Base-by-base conservation (phyloP, 1,140 invertebrate species). In the Cheumatopsyche charites region DNA sequence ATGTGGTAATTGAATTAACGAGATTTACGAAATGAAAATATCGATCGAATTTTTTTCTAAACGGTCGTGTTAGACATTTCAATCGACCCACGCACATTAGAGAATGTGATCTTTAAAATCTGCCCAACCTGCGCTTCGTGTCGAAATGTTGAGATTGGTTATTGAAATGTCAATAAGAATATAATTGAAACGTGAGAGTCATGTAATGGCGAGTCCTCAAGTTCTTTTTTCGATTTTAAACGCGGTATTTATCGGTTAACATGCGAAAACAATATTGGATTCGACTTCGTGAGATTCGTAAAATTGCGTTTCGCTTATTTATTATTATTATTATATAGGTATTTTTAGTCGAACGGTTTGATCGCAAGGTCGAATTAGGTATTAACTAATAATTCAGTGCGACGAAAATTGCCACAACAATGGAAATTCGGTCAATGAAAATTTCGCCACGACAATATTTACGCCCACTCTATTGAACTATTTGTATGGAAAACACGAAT, bases 341-440 rank as follows among this genome's bases (percentile, higher is more conserved):
- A n/a, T n/a, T n/a, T n/a, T n/a, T n/a, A n/a, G n/a, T 36, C 29
- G 9, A 36, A 36, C 9, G 3, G 29, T 36, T 9, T 36, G 9
- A 7, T 47, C 15, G 43, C 43, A 47, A 47, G 43, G 43, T 47
- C 15, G 13, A 13, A 47, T 47, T 47, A 36, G 29, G 29, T 36
- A 15, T 58, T 58, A 58, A 25, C 55, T 23, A 58, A 58, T 58
- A 58, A 26, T 58, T 58, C 55, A 26, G 23, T 58, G 23, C 21
- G 21, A 58, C 55, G 21, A 58, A 58, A 58, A 58, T 58, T 25
- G 49, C 49, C 17, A 58, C 55, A 58, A 58, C 55, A 58, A 58
- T 58, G 55, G 55, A 58, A 58, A 58, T 58, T 58, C 55, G 55
- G 55, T 58, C 55, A 58, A 58, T 58, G 55, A 58, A 58, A 58